Percentiles rank a stretch among this genome's conserved stretches.
Conservation (phyloP, 2,888 invertebrate genomes). For the Cephus rjabovi region DNA sequence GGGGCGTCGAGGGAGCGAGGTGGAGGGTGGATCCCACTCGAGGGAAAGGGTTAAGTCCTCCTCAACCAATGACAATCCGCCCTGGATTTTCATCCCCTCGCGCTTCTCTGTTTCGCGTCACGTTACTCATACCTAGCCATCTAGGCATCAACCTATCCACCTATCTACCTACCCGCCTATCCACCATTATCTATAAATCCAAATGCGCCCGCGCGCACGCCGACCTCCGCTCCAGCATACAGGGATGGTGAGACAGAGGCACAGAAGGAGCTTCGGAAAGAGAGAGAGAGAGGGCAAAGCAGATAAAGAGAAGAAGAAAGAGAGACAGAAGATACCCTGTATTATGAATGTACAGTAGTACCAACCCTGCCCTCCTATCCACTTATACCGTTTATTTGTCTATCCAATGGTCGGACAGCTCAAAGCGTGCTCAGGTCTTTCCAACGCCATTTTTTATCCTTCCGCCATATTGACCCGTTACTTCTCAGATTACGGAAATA, state of each 20-base stretch:
- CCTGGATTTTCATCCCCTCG: conserved; percentile 14
- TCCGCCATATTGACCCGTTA: conserved; percentile 9
- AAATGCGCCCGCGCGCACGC: no score
- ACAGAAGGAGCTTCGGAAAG: neutral
- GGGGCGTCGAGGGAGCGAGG: conserved; percentile 14
- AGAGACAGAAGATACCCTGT: neutral
- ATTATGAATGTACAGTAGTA: conserved; percentile 1
- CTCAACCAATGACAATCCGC: conserved; percentile 63
- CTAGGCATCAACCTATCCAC: neutral
- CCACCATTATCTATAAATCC: no score
- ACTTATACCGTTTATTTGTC: conserved; percentile 52
- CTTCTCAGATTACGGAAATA: conserved; percentile 26
- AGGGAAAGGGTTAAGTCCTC: conserved; percentile 55
- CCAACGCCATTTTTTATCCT: conserved; percentile 46
- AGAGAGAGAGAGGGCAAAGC: neutral
- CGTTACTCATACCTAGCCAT: neutral
- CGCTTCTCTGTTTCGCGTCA: neutral
- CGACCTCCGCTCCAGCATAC: no score
- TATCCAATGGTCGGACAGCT: conserved; percentile 59
- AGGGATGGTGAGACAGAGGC: no score
- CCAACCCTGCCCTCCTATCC: neutral
- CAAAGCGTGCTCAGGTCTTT: conserved; percentile 50
- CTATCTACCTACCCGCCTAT: conserved; percentile 1
- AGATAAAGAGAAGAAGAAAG: neutral
- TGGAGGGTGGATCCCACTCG: neutral